A percentile compares a stretch with the other conserved stretches of the same genome.
These are phyloP conservation scores for Hololepta plana DNA, from an alignment of 2,888 invertebrate genomes.

Conservation along the genomic window DNA sequence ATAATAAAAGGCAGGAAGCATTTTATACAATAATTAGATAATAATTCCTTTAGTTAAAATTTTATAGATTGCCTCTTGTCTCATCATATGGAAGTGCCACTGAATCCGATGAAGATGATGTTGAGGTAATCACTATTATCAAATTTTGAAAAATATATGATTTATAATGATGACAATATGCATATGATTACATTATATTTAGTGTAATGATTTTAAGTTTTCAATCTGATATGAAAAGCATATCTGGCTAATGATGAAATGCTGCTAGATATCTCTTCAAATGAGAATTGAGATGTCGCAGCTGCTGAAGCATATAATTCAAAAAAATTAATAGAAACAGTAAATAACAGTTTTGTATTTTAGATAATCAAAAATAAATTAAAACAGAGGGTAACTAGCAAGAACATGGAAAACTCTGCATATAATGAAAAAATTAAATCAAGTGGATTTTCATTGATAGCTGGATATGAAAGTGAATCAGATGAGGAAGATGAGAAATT, in stretches of 20 bases:
- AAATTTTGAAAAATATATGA: constrained; percentile 2
- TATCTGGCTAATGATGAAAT: constrained; percentile 19
- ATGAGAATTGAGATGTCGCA: constrained; percentile 20
- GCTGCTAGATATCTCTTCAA: constrained; percentile 23
- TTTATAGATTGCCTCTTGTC: no score
- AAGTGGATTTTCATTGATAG: constrained; percentile 28
- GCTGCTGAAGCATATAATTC: constrained; percentile 17
- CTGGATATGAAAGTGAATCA: constrained; percentile 36
- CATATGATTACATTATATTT: no score
- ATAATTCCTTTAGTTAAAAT: no score
- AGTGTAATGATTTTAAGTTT: no score
- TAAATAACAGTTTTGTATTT: not conserved
- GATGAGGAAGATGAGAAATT: constrained; percentile 27
- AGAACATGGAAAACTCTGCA: no score
- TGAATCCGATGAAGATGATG: constrained; percentile 25
- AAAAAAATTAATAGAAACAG: not conserved
- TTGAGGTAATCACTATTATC: constrained; percentile 13
- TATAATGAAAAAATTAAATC: constrained; percentile 8
- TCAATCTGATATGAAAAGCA: constrained; percentile 24
- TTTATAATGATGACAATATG: no score
- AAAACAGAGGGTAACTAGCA: no score
- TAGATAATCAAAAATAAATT: no score
- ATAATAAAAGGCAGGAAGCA: no score
- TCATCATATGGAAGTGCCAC: constrained; percentile 35
- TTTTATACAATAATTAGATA: no score